These are phyloP conservation scores for Cephus spinipes DNA, from an alignment of 2,888 invertebrate species.

Conservation along the genomic window DNA sequence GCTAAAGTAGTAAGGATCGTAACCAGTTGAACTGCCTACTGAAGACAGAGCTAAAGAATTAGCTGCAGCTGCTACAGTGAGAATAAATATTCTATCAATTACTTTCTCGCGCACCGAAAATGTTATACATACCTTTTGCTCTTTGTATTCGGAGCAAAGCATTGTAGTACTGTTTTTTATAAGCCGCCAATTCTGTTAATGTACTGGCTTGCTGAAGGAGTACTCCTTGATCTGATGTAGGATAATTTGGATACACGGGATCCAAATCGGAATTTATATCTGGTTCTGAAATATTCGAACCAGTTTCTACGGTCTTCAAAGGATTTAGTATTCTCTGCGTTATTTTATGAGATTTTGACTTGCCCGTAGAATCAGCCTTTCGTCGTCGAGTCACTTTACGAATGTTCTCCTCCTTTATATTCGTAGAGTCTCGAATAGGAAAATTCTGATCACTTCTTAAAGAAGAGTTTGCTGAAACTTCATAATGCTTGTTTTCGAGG, in stretches of 20 bases:
- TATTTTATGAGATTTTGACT: conserved; percentile 29
- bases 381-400: conserved; percentile 23
- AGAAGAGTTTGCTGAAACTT: background rate
- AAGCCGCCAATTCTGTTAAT: conserved; percentile 40
- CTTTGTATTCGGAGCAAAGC: conserved; percentile 47
- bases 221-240: background rate
- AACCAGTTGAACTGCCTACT: conserved; percentile 30
- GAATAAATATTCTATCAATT: background rate
- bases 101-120: background rate
- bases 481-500: background rate
- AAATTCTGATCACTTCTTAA: background rate
- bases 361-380: conserved; percentile 24
- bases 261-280: background rate
- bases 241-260: background rate
- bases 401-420: background rate
- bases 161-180: conserved; percentile 52
- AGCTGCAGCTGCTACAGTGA: conserved; percentile 46
- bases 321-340: conserved; percentile 18
- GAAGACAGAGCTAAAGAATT: conserved; percentile 49
- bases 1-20: conserved; percentile 45
- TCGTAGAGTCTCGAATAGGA: background rate
- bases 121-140: conserved; percentile 45
- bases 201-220: conserved; percentile 27
- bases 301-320: background rate
- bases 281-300: background rate